Evolutionary conservation across 2,797 vertebrate genomes (phyloP).

Genomic region (Hybognathus amarus): DNA sequence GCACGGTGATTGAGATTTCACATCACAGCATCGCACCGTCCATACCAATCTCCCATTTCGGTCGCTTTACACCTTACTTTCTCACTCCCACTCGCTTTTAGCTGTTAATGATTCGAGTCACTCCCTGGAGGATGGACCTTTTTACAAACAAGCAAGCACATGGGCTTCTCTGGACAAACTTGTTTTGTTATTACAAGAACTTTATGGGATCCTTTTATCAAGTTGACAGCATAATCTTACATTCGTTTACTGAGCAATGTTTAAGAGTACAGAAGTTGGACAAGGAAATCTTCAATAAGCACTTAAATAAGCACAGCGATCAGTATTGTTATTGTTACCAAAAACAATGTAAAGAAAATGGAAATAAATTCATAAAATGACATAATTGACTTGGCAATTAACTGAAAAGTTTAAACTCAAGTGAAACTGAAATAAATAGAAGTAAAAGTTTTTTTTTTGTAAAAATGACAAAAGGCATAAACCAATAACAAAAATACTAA

Average conservation of each 20-base stretch:
- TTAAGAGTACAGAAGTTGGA: neutral
- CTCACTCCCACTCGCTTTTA: slow-evolving; percentile 6
- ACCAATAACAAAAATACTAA: neutral
- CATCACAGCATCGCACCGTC: slow-evolving; percentile 5
- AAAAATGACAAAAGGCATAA: neutral
- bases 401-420: neutral
- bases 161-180: slow-evolving; percentile 1
- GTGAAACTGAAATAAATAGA: neutral
- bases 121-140: slow-evolving; percentile 13
- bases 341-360: neutral
- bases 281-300: neutral
- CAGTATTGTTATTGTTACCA: neutral
- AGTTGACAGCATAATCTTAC: neutral
- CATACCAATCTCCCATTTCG: slow-evolving; percentile 1
- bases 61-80: slow-evolving; percentile 5
- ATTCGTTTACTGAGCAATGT: neutral
- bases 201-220: slow-evolving; percentile 13
- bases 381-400: too few relatives aligned
- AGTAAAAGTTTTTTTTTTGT: neutral
- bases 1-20: slow-evolving; percentile 26
- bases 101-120: slow-evolving; percentile 25
- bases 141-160: slow-evolving; percentile 35
- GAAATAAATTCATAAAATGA: neutral
- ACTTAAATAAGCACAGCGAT: neutral
- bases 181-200: slow-evolving; percentile 2